Conservation (phyloP, 2,888 invertebrate species). For the Cordylochernes scorpioides region DNA sequence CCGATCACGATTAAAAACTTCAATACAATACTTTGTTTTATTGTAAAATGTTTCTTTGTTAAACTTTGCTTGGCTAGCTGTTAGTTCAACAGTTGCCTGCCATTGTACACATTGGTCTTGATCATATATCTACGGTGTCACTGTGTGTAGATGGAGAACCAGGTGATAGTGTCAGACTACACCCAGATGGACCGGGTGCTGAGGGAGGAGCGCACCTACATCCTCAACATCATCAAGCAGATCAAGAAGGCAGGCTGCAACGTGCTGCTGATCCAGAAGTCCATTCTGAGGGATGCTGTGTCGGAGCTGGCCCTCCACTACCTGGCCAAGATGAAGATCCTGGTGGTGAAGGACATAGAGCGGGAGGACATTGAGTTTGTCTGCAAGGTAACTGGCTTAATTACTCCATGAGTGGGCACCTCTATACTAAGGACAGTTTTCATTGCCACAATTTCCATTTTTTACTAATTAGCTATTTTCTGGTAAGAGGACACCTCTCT, state of each 20-base stretch:
- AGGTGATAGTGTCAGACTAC: conserved; percentile 76
- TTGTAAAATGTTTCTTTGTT: too few relatives aligned
- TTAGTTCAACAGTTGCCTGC: too few relatives aligned
- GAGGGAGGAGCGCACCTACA: conserved; percentile 88
- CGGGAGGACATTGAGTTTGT: conserved; percentile 93
- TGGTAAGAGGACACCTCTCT: too few relatives aligned
- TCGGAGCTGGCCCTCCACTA: conserved; percentile 92
- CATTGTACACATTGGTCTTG: too few relatives aligned
- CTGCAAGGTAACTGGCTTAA: conserved; percentile 39
- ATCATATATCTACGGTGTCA: too few relatives aligned
- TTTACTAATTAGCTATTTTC: too few relatives aligned
- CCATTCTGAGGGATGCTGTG: conserved; percentile 67
- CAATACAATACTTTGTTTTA: too few relatives aligned
- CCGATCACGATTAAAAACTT: too few relatives aligned
- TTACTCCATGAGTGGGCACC: too few relatives aligned
- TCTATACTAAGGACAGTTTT: too few relatives aligned
- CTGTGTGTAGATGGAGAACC: conserved; percentile 57
- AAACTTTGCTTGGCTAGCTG: too few relatives aligned
- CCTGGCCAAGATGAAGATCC: conserved; percentile 90
- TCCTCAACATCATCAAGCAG: conserved; percentile 90
- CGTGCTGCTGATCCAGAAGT: conserved; percentile 68
- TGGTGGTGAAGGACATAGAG: conserved; percentile 93
- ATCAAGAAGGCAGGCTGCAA: conserved; percentile 96
- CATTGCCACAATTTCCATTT: too few relatives aligned
- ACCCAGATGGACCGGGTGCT: conserved; percentile 98